Evolutionary conservation across 2,113 vertebrate genomes (phyloP), one percentile per base, ranked within the genome.

Genomic region (Perca fluviatilis): DNA sequence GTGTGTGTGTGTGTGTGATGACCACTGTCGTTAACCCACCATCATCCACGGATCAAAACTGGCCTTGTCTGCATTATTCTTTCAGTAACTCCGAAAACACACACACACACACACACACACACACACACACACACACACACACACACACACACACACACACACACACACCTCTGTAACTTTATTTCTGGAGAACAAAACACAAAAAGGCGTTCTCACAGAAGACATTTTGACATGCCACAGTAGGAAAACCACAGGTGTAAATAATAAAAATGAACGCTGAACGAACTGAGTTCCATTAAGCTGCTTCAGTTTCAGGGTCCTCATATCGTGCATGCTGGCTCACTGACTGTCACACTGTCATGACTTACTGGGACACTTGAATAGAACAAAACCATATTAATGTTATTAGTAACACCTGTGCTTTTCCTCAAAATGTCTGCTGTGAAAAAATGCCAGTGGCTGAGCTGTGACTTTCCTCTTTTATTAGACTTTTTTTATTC

Each of bases 151-250:
- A 46, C 15, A 25, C 1, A 3, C 0, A 16, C 6, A 23, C 67
- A 18, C 68, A 46, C 12, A 61, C 27, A 19, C 70, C 43, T 15
- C 19, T 36, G 50, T 66, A 30, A 33, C 49, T 75, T 43, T 30
- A 27, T 30, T 71, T 61, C 21, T 61, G n/a, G 12, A 69, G 43
- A 30, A 23, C 43, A 46, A 21, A 43, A 53, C 49, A 60, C 47
- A 74, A 78, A 2, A 33, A 27, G 36, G 0, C 6, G 15, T 50
- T 65, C 74, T 65, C 54, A 66, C 10, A 43, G 60, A 1, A 27
- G 60, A 78, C 74, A 62, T 56, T 40, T 74, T 80, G 81, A 2
- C 67, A 64, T 67, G 53, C 53, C 54, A 53, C 51, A 33, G 33
- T 27, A 15, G 23, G n/a, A 11, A 43, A 43, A 43, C 2, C 18